These are phyloP conservation scores for Datnioides undecimradiatus DNA, from an alignment of 2,113 vertebrate species.

Conservation along the genomic window DNA sequence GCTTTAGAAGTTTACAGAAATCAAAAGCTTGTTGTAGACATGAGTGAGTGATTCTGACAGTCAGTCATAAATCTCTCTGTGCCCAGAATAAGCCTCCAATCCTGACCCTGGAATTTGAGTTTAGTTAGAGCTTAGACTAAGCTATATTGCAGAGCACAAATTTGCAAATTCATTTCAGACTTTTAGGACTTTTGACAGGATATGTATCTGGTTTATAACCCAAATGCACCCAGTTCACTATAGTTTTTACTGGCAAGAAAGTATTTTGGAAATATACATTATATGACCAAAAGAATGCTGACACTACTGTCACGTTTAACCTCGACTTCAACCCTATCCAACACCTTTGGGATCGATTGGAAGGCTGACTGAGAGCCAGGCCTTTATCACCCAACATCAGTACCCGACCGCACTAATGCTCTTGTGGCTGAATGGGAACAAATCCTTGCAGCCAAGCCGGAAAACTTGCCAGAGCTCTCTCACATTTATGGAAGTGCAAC, in stretches of 20 bases:
- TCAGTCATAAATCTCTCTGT: conserved; percentile 50
- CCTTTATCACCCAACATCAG: background rate
- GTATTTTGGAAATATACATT: background rate
- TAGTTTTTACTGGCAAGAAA: background rate
- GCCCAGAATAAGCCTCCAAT: conserved; percentile 46
- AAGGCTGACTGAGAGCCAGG: background rate
- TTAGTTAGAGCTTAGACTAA: conserved; percentile 25
- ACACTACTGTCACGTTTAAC: background rate
- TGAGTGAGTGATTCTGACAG: conserved; percentile 50
- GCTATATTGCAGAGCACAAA: background rate
- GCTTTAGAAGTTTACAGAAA: conserved; percentile 40
- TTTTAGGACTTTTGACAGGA: background rate
- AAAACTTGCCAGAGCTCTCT: background rate
- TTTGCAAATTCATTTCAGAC: conserved; percentile 1
- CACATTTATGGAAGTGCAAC: background rate
- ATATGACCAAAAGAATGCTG: background rate
- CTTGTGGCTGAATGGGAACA: too few relatives aligned
- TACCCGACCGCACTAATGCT: background rate
- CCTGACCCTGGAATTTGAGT: conserved; percentile 16
- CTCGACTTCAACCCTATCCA: background rate
- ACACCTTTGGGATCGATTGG: background rate
- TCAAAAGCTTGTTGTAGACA: conserved; percentile 58
- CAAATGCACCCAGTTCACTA: background rate
- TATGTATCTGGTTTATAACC: background rate
- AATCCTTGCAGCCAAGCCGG: too few relatives aligned